Base-by-base conservation (phyloP, 92 coral and sea anemone species). In the Bergia puertoricense region DNA sequence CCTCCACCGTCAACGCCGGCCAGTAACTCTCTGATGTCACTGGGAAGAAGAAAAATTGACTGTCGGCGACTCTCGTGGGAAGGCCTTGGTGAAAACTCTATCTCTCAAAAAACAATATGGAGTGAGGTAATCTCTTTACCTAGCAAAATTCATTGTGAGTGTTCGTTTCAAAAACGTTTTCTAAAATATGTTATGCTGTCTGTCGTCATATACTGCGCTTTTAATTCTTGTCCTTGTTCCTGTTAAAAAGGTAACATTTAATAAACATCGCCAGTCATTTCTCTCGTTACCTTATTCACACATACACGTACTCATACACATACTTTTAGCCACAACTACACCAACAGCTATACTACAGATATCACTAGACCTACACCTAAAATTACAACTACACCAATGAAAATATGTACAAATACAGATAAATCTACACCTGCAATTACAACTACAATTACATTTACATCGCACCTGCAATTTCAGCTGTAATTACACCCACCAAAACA, bases 1-100 rank as follows among this genome's bases (percentile, higher is more conserved):
- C 93, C 94, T 1, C 91, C 92, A n/a, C 89, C 95, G 3, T 86
- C 91, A 75, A 82, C 92, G 66, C 95, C 95, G 4, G 92, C 96
- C 59, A 93, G 93, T 43, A 91, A 91, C 74, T 93, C 95, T n/a
- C 56, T 88, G 42, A 88, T 88, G 7, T 57, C 96, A 22, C 30
- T 79, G 20, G 85, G 77, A 30, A 86, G 71, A 81, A 82, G 90
- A 23, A 45, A 57, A 38, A 75, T 94, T 18, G 94, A 92, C 15
- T 92, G 97, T 71, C 84, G 95, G 50, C 93, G 90, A 74, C 77
- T 92, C 54, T 91, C 92, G n/a, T 94, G 97, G 97, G 94, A 92
- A 81, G 86, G 81, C 18, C 91, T 94, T 18, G 89, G 95, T 75
- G 85, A 86, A 57, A 85, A 80, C 59, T 88, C 92, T 45, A 81